Evolutionary conservation across 2,113 vertebrate genomes (phyloP).

Genomic region (Synodontis membranacea): DNA sequence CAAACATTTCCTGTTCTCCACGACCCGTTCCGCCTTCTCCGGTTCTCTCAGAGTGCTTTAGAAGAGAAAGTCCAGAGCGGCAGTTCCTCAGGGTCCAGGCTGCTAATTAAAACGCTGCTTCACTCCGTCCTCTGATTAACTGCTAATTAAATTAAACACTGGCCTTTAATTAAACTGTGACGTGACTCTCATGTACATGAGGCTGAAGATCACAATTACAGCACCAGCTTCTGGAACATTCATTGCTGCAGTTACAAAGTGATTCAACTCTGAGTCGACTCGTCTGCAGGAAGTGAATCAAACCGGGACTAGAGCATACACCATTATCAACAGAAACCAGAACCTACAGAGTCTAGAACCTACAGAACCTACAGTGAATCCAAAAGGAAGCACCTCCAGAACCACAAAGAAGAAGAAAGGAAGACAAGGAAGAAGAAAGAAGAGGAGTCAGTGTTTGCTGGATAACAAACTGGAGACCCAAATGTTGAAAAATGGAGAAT

Average conservation of each 20-base stretch:
- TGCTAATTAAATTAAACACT: slow-evolving; percentile 31
- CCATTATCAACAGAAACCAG: no score
- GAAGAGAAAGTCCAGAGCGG: not conserved
- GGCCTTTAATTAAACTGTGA: slow-evolving; percentile 18
- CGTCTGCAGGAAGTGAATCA: not conserved
- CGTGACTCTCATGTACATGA: not conserved
- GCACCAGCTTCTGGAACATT: not conserved
- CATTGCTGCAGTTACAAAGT: not conserved
- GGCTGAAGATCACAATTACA: not conserved
- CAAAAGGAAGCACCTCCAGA: no score
- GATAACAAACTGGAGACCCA: no score
- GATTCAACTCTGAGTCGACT: not conserved
- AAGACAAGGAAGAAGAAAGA: no score
- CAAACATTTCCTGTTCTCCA: not conserved
- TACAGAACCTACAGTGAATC: no score
- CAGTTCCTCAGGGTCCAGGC: slow-evolving; percentile 7
- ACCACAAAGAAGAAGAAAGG: no score
- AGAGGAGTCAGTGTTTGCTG: no score
- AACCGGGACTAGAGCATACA: not conserved
- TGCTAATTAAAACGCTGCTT: slow-evolving; percentile 25
- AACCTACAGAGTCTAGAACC: no score
- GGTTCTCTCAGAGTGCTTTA: not conserved
- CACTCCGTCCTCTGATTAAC: slow-evolving; percentile 1
- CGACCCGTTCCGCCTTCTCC: not conserved
- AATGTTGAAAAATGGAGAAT: no score